Evolutionary conservation across 2,797 vertebrate species (phyloP), one percentile per base, ranked within the genome.

Genomic region (Passerculus sandwichensis): DNA sequence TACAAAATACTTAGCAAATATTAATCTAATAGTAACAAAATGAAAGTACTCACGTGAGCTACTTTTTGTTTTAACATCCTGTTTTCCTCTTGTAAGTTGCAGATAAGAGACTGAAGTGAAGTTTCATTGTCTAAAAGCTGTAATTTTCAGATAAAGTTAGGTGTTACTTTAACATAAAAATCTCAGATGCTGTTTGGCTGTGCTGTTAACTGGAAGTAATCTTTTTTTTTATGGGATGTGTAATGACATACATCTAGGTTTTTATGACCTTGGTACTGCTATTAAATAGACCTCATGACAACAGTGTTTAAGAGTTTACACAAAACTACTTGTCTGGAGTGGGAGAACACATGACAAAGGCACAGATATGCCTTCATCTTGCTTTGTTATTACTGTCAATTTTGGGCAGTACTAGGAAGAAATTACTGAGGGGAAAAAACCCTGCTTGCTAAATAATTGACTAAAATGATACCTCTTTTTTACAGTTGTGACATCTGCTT

Each of bases 61-160:
- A 99, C 98, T 87, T 99, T 98, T 96, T 98, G 98, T 96, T 98
- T 98, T 62, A 99, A 97, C 91, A 98, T 98, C 38, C 97, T 97
- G 87, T 99, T 99, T 97, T 99, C 99, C 74, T 98, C 98, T 96
- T 97, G 98, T 53, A 99, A 97, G 88, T 98, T 98, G 88, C 67
- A 84, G 23, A 98, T 89, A 50, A 96, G 84, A 30, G 85, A 38
- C 56, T 98, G 98, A 42, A 96, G 60, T 71, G 95, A 70, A 70
- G 84, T 30, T 17, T 98, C 97, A 7, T 96, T 93, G 34, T 98
- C 98, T 11, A 91, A 70, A 56, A 53, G 51, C 97, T 98, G 72
- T 38, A 94, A 84, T 85, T 97, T 80, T 76, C 70, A 95, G 75
- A 93, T 53, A 91, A 92, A 96, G 48, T 38, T 27, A 85, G 72